Evolutionary conservation across 2,113 vertebrate genomes (phyloP), one percentile per base, ranked within the genome.

Genomic region (Micromys minutus): DNA sequence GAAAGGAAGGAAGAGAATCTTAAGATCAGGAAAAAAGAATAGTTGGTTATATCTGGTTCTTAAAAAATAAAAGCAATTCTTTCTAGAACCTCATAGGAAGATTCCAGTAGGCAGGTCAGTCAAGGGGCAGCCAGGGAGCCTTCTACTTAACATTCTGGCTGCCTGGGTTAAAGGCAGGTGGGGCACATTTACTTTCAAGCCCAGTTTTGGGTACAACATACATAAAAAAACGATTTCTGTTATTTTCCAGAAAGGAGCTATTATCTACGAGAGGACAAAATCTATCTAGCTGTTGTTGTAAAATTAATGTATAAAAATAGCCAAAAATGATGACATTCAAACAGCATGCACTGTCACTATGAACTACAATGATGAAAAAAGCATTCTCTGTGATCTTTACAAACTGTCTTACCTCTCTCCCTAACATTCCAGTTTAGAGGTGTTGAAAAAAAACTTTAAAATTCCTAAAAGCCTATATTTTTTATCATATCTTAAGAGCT

Each of bases 71-170:
- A 96, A 79, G 87, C 76, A 36, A 42, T 71, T 22, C 34, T 97
- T 97, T 96, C 96, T 95, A 96, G 96, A 97, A 98, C 91, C 77
- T 87, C 93, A 93, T 95, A 90, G 87, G 77, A 90, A 87, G 91
- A 26, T 95, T 97, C 86, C 96, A 90, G 87, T 50, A 93, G 89
- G 80, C 94, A 91, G 93, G 93, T 92, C 94, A 95, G 87, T 88
- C 67, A 91, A 94, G 80, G 90, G 89, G 93, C 92, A 95, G 95
- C 94, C n/a, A 89, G 83, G n/a, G 95, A 91, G 39, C 10, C 87
- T 84, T 94, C 93, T 84, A 81, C 76, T 94, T 94, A 95, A 65
- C 36, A 93, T 22, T 86, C 57, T 36, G 3, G 31, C 72, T 74
- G 67, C 63, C 61, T 81, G 76, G 50, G 45, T 19, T 52, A 29